Base-by-base conservation (phyloP, 2,888 invertebrate species). In the Thera obeliscata region DNA sequence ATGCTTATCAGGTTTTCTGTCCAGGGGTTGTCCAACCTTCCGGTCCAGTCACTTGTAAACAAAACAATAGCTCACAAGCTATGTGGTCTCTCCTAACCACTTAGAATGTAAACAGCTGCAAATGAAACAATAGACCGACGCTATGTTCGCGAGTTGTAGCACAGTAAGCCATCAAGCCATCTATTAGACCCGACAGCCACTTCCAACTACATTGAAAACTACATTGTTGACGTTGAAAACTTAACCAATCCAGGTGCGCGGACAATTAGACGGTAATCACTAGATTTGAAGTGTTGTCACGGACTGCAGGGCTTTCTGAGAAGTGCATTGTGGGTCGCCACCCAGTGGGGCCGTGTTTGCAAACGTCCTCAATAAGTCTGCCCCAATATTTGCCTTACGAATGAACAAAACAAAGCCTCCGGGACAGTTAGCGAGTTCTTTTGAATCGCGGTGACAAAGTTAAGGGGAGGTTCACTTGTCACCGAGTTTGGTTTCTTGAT, bases 251-350 rank as follows among this genome's bases (percentile, higher is more conserved):
- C 93, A 93, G 92, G 90, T 93, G 93, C 81, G 76, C 73, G 78
- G 79, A 91, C 90, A 92, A 93, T 93, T 92, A 91, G 88, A 81
- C 86, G 79, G 87, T 93, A 93, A 93, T 93, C 93, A 93, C 89
- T 84, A 82, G 83, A 86, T 89, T 89, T 91, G 86, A 82, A 92
- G 92, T 90, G 92, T 85, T 90, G 91, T 88, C 93, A 93, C 93
- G 93, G 80, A 88, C 76, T 78, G 56, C 41, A 9, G 64, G 11
- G 55, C 54, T 92, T 69, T 90, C 92, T 77, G 49, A 78, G 92
- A 92, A 93, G 79, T 61, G 69, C 80, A 84, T 93, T 93, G 92
- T 93, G 86, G 81, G 81, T 75, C 74, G 87, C 93, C 93, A 92
- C 93, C 93, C 91, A 91, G 90, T 85, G 87, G 87, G 81, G 76